Conservation (phyloP, 2,797 vertebrate genomes). For the Tapera naevia region DNA sequence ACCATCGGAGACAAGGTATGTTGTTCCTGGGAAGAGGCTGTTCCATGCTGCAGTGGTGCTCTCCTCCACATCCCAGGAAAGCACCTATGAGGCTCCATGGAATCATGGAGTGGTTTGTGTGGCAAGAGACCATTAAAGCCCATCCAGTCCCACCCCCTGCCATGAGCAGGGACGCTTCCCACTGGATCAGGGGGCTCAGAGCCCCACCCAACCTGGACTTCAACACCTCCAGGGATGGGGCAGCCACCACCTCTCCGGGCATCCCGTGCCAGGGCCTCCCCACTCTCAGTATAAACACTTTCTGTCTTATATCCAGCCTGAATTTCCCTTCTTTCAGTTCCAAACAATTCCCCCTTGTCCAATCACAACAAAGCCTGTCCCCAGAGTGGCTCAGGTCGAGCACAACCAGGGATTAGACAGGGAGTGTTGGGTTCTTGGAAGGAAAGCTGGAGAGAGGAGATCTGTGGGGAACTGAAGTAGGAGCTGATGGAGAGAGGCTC, state of each 20-base stretch:
- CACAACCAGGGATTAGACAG: too few species aligned
- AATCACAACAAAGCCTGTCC: rapidly evolving
- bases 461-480: too few species aligned
- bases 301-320: rapidly evolving
- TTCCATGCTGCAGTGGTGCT: neutral
- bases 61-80: neutral
- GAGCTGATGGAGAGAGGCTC: too few species aligned
- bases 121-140: rapidly evolving
- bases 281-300: rapidly evolving
- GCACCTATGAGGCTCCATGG: neutral
- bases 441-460: too few species aligned
- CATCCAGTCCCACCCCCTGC: neutral
- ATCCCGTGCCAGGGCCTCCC: neutral
- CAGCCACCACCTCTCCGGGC: neutral
- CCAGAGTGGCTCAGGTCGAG: rapidly evolving
- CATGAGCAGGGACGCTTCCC: rapidly evolving
- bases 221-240: neutral
- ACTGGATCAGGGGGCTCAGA: rapidly evolving
- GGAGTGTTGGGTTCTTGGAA: too few species aligned
- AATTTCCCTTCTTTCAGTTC: neutral
- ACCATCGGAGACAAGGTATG: slow-evolving; percentile 85
- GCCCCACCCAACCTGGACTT: rapidly evolving
- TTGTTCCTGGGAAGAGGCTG: neutral
- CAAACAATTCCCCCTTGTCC: neutral
- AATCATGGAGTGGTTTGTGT: neutral